Conservation (phyloP, 2,888 invertebrate genomes). For the Erebia epiphron region DNA sequence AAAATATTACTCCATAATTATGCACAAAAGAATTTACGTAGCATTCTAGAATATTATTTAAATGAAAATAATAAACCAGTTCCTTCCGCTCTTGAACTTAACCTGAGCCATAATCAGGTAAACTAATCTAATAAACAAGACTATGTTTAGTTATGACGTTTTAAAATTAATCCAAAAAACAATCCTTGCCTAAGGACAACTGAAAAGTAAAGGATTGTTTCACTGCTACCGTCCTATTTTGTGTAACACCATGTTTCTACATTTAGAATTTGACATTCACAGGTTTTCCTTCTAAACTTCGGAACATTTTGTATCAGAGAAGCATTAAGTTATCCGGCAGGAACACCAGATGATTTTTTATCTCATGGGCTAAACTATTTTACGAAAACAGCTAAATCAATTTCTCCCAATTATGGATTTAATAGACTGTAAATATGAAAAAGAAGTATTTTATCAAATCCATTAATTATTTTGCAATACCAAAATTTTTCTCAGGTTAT, state of each 20-base stretch:
- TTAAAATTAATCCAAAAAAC: too few relatives aligned
- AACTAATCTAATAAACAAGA: too few relatives aligned
- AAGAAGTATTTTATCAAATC: background rate
- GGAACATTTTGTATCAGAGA: slow-evolving; percentile 6
- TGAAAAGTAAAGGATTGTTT: too few relatives aligned
- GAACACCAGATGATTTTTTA: slow-evolving; percentile 6
- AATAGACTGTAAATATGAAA: slow-evolving; percentile 18
- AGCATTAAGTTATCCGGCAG: background rate
- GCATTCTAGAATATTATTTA: too few relatives aligned
- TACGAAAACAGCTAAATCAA: slow-evolving; percentile 7
- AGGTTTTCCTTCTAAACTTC: background rate
- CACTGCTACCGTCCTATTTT: background rate
- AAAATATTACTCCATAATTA: too few relatives aligned
- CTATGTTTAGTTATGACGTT: too few relatives aligned
- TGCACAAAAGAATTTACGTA: too few relatives aligned
- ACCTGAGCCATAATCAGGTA: too few relatives aligned
- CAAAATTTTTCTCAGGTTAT: slow-evolving; percentile 14
- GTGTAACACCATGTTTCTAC: background rate
- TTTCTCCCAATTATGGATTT: background rate
- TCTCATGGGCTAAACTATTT: slow-evolving; percentile 12
- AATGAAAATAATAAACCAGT: too few relatives aligned
- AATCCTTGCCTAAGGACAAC: too few relatives aligned
- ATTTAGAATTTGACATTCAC: background rate
- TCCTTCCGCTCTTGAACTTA: too few relatives aligned
- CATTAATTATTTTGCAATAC: background rate